phyloP scores from a whole-genome alignment of 64 coral and sea anemone genomes.

The Montipora capricornis region DNA sequence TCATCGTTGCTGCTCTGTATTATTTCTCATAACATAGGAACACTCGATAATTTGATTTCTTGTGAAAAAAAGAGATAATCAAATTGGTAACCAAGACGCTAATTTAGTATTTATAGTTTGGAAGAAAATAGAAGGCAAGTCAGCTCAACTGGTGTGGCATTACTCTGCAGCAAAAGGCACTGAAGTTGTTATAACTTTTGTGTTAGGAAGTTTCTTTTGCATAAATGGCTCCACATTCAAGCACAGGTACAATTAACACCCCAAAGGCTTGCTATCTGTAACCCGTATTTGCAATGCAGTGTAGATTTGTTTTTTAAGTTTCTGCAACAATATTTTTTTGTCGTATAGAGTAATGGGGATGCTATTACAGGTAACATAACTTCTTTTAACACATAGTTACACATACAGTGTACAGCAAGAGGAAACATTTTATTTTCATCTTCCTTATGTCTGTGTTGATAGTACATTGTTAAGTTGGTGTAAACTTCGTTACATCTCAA shows the following conservation, averaged over 20 bases:
- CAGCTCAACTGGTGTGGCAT: not conserved
- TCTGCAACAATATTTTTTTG: not conserved
- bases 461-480: too few species aligned
- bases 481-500: too few species aligned
- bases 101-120: not conserved
- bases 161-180: not conserved
- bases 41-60: conserved; percentile 8
- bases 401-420: too few species aligned
- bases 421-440: too few species aligned
- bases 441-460: too few species aligned
- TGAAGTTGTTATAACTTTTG: too few species aligned
- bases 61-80: not conserved
- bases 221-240: not conserved
- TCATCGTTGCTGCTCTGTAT: not conserved
- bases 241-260: too few species aligned
- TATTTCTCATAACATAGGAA: conserved; percentile 23
- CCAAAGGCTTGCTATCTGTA: too few species aligned
- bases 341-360: not conserved
- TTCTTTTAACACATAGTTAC: too few species aligned
- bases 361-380: not conserved
- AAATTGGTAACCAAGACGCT: not conserved
- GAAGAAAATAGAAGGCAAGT: not conserved
- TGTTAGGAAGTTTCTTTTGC: too few species aligned
- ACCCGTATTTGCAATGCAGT: not conserved
- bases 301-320: not conserved